These are phyloP conservation scores for Rhodinocichla rosea DNA, from an alignment of 2,113 vertebrate genomes.

Conservation along the genomic window DNA sequence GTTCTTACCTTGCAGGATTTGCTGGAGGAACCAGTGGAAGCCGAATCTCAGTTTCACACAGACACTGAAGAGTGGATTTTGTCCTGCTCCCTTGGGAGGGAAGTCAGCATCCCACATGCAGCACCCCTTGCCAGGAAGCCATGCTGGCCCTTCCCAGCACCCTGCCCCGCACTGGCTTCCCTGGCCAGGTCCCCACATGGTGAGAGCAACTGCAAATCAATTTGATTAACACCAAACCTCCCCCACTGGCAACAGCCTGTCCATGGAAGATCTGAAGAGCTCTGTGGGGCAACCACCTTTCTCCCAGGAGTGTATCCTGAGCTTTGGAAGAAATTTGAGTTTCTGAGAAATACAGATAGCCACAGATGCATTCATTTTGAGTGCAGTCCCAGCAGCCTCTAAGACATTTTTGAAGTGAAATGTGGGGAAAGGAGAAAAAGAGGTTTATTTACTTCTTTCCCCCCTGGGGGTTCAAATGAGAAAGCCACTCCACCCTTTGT, in stretches of 20 bases:
- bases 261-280: conserved; percentile 38
- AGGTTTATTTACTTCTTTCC: neutral
- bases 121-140: fast-evolving
- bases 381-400: neutral
- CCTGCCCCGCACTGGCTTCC: neutral
- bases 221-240: conserved; percentile 50
- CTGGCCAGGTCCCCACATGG: fast-evolving
- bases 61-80: neutral
- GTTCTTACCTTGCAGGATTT: neutral
- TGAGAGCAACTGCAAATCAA: conserved; percentile 19
- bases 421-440: neutral
- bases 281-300: conserved; percentile 4
- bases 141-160: neutral
- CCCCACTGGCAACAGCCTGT: conserved; percentile 21
- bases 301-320: neutral
- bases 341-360: neutral
- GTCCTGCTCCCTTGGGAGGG: neutral
- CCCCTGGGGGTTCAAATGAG: neutral
- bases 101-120: neutral
- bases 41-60: neutral
- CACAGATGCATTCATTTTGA: neutral
- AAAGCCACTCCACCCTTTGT: neutral
- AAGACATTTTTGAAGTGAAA: neutral
- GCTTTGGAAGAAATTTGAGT: neutral
- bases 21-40: neutral